Base-by-base conservation (phyloP, 2,113 vertebrate genomes). In the Platysternon megacephalum region DNA sequence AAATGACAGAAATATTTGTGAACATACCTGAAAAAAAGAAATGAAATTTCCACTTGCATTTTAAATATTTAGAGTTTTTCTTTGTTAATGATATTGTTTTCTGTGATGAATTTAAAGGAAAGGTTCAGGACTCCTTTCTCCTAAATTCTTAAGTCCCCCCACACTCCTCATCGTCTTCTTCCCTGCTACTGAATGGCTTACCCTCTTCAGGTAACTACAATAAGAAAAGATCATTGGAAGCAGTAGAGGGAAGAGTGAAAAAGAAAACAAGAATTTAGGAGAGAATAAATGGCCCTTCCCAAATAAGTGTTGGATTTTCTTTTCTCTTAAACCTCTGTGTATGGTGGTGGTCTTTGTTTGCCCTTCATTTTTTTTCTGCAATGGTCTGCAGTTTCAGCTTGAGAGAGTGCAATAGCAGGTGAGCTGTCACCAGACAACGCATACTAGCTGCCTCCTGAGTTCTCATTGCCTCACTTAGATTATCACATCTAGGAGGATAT, bases 251-350 rank as follows among this genome's bases (percentile, higher is more conserved):
- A 79, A 32, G 49, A 35, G 29, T 49, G 35, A 35, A 68, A 84
- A 2, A 32, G 11, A 61, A 61, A 61, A 61, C 58, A 65, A 35
- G 32, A 65, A 65, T 65, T 65, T 65, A 35, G 2, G 22, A 4
- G 4, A 16, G 39, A 35, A n/a, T 14, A 0, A 19, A 68, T 16
- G 85, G 1, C 3, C 2, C 0, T 28, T 68, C 35, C 17, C 5
- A n/a, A 7, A n/a, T 26, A 88, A 56, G 10, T 22, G 5, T 46
- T 35, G 88, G 5, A 3, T 6, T 78, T 90, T 17, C 3, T 80
- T 52, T 95, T 3, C 19, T 78, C 39, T 48, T 87, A 11, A 35
- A 42, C 74, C 26, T 56, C 6, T 1, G 44, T 17, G 3, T 2
- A 51, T 35, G 14, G 58, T 35, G 32, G 7, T 65, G 16, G 32